Base-by-base conservation (phyloP, 2,113 vertebrate genomes). In the Reinhardtius hippoglossoides region DNA sequence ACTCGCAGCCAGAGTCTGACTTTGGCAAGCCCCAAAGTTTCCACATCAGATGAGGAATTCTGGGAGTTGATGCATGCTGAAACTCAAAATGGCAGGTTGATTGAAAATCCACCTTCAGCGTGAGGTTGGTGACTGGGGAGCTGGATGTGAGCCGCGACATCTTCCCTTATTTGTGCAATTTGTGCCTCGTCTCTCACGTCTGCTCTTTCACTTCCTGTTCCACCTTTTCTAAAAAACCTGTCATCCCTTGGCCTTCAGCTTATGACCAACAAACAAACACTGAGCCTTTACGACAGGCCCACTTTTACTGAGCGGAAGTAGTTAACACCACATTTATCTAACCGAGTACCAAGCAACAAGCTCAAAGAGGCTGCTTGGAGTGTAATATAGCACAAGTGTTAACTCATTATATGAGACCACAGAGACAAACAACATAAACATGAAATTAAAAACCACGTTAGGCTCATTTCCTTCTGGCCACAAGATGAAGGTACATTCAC, bases 1-100 rank as follows among this genome's bases (percentile, higher is more conserved):
- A 35, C 37, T 69, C 23, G 5, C 21, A 31, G 37, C 26, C 73
- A 72, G 57, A 70, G 35, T 50, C 10, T 5, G 23, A 65, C 64
- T 74, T 83, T 85, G 87, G 87, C 81, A 82, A 52, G 65, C 24
- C 18, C 27, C 20, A 31, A 44, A n/a, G 26, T 91, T 91, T 89
- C 88, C 88, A 88, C 78, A 88, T 91, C 83, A 91, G 63, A 84
- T 27, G 23, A 87, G 24, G 71, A 76, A 76, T 76, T 70, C n/a
- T 14, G 18, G 71, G 56, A 44, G 64, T 57, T 27, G 59, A 9
- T 46, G 65, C 71, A 37, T 74, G 79, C 46, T 74, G 13, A 83
- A 70, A 64, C 60, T 77, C 72, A 79, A 76, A 69, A 54, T 54
- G 61, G 54, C 23, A 4, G 63, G 55, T 20, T 65, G 69, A 78